Evolutionary conservation across 2,797 vertebrate species (phyloP).

Genomic region (Sebastes iracundus): DNA sequence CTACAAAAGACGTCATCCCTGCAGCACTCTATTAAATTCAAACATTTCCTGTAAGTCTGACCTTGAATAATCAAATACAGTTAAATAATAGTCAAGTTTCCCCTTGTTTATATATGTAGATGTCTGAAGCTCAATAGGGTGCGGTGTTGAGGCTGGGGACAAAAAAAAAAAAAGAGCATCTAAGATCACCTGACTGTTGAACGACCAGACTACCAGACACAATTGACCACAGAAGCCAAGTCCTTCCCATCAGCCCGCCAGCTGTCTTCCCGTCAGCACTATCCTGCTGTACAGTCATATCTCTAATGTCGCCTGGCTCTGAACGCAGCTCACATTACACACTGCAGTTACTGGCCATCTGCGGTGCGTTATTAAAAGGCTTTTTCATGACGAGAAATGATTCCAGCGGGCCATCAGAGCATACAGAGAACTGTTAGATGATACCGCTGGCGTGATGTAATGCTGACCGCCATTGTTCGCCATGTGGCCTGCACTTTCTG

Average conservation of each 20-base stretch:
- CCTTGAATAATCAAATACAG: not conserved
- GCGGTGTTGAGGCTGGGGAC: not conserved
- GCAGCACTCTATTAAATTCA: not conserved
- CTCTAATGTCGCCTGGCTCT: constrained; percentile 35
- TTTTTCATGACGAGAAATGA: constrained; percentile 30
- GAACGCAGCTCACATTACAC: constrained; percentile 62
- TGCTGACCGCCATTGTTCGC: constrained; percentile 3
- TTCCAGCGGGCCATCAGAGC: constrained; percentile 22
- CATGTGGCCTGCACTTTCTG: constrained; percentile 18
- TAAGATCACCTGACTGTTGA: constrained; percentile 18
- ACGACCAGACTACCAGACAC: constrained; percentile 10
- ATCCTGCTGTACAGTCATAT: constrained; percentile 33
- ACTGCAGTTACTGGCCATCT: constrained; percentile 51
- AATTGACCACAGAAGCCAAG: constrained; percentile 10
- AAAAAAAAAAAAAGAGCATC: not conserved
- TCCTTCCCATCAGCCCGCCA: constrained; percentile 59
- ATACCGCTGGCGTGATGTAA: constrained; percentile 37
- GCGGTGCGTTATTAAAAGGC: constrained; percentile 45
- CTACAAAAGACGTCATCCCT: not conserved
- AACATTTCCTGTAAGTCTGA: not conserved
- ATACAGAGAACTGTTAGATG: constrained; percentile 14
- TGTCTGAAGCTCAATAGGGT: not conserved
- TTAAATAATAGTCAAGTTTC: constrained; percentile 8
- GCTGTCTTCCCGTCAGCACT: constrained; percentile 57
- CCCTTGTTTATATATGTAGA: not conserved